Evolutionary conservation across 2,888 invertebrate species (phyloP).

Genomic region (Dicycla oo): DNA sequence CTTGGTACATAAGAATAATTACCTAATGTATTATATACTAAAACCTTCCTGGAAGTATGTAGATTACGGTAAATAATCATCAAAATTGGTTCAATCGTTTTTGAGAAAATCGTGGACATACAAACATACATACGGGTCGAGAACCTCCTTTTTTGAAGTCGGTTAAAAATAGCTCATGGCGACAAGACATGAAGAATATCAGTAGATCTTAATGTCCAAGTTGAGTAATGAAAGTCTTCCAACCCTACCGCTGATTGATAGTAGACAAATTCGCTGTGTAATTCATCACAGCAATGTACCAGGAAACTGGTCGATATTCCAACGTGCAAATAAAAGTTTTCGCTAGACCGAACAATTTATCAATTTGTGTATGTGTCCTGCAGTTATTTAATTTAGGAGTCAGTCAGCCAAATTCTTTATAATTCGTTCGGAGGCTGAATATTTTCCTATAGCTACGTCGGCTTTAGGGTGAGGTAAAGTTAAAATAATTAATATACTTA

Average conservation of each 20-base stretch:
- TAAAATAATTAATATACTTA: not conserved
- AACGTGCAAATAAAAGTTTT: slow-evolving; percentile 22
- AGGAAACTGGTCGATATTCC: slow-evolving; percentile 6
- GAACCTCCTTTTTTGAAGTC: too few species aligned
- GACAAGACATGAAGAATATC: not conserved
- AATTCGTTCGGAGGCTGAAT: slow-evolving; percentile 4
- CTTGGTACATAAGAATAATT: too few species aligned
- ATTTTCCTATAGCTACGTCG: not conserved
- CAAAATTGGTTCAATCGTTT: too few species aligned
- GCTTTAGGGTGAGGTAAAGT: not conserved
- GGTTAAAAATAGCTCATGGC: too few species aligned
- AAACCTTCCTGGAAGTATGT: too few species aligned
- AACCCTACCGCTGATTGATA: slow-evolving; percentile 24
- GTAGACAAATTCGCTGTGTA: slow-evolving; percentile 35
- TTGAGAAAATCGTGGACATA: too few species aligned
- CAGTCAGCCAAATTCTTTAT: slow-evolving; percentile 24
- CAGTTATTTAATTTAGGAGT: slow-evolving; percentile 45
- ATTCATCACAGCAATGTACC: slow-evolving; percentile 22
- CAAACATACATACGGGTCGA: too few species aligned
- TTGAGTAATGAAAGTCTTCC: not conserved
- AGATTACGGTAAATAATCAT: too few species aligned
- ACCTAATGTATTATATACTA: too few species aligned
- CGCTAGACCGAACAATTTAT: slow-evolving; percentile 23
- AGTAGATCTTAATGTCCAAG: not conserved
- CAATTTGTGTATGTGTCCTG: slow-evolving; percentile 28